Evolutionary conservation across 2,797 vertebrate species (phyloP).

Genomic region (Echiichthys vipera): DNA sequence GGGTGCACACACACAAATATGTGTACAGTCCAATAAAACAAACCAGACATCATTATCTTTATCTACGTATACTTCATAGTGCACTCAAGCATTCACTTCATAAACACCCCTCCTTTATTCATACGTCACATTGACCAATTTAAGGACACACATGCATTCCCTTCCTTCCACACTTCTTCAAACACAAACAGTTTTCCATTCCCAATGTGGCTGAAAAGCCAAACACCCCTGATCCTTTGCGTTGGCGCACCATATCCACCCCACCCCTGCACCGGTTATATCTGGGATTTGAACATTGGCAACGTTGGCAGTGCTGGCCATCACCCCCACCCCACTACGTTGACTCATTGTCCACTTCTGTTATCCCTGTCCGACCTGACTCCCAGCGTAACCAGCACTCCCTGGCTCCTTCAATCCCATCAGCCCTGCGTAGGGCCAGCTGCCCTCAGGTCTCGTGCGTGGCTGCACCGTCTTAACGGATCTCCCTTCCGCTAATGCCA

Average conservation of each 20-base stretch:
- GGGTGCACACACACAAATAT: neutral
- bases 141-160: slow-evolving; percentile 14
- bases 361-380: slow-evolving; percentile 8
- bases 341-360: neutral
- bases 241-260: neutral
- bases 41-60: neutral
- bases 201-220: slow-evolving; percentile 12
- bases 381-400: slow-evolving; percentile 6
- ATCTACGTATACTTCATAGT: neutral
- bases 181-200: slow-evolving; percentile 28
- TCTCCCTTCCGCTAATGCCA: slow-evolving; percentile 70
- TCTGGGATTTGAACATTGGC: slow-evolving; percentile 29
- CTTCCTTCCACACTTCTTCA: neutral
- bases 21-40: neutral
- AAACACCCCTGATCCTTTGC: slow-evolving; percentile 26
- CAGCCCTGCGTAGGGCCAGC: slow-evolving; percentile 47
- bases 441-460: slow-evolving; percentile 71
- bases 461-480: slow-evolving; percentile 74
- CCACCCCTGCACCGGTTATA: slow-evolving; percentile 6
- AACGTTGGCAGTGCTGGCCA: neutral
- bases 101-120: slow-evolving; percentile 10
- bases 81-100: neutral
- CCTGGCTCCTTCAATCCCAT: slow-evolving; percentile 57
- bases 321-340: neutral
- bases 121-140: slow-evolving; percentile 15